Base-by-base conservation (phyloP, 2,113 vertebrate species). In the Mola mola region DNA sequence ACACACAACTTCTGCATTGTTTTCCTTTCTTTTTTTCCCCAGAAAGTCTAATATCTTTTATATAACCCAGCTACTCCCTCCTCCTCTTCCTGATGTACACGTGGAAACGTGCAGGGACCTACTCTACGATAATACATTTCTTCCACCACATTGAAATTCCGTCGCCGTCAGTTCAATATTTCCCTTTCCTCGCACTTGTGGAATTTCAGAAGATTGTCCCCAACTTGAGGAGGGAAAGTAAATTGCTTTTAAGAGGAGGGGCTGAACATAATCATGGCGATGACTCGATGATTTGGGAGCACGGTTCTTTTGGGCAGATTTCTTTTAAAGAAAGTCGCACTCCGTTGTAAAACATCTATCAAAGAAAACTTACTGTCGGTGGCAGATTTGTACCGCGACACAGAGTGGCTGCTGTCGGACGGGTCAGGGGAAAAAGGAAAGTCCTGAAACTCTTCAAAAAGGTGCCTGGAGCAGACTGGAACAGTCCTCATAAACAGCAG, bases 201-300 rank as follows among this genome's bases (percentile, higher is more conserved):
- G 76, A 44, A 57, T 81, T 70, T 80, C 55, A 69, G 79, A 73
- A 74, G 73, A 66, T 80, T 64, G 72, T 76, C 55, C 43, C 44
- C 51, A 71, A 55, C 78, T 75, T 55, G 9, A n/a, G 37, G 26
- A 53, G 50, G 38, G 79, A 19, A 61, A 66, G 38, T 72, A 75
- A 79, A 87, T 70, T 76, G 69, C 72, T 79, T 83, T 74, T 56
- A 80, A 65, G 74, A 62, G 57, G 66, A 70, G 60, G 56, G 24
- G 49, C 67, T 66, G 43, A 63, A 66, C 66, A 66, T 56, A 79
- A 74, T 84, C 64, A 65, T 24, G 37, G 50, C 41, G 51, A 78
- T 59, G 41, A 71, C 62, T 61, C 53, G n/a, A n/a, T 65, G 62
- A 73, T 76, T 80, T 53, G 58, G 46, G 4, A 38, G 59, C 22